phyloP scores from a whole-genome alignment of 2,888 invertebrate species.

The Micropterix aruncella region DNA sequence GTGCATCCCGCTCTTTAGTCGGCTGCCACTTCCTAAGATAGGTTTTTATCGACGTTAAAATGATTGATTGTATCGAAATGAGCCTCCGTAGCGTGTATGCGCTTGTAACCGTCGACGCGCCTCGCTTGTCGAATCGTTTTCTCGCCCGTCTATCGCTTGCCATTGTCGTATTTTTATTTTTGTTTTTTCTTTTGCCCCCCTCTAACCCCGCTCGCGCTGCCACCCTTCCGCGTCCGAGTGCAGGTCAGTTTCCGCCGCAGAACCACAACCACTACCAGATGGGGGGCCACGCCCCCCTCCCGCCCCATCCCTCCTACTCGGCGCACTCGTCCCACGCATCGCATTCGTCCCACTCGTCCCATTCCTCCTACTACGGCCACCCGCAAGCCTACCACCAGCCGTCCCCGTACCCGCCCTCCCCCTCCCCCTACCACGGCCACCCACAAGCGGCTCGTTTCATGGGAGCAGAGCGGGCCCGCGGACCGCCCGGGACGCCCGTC shows the following conservation, averaged over 20 bases:
- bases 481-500: slow-evolving; percentile 17
- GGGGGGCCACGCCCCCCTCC: too few species aligned
- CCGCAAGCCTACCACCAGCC: slow-evolving; percentile 20
- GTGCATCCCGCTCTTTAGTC: too few species aligned
- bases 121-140: neutral
- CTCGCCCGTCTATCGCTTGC: neutral
- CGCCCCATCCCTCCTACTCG: neutral
- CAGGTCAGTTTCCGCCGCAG: slow-evolving; percentile 21
- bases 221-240: neutral
- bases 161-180: slow-evolving; percentile 2
- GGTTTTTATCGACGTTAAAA: too few species aligned
- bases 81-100: neutral
- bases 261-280: slow-evolving; percentile 40
- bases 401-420: slow-evolving; percentile 2
- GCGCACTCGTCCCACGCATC: too few species aligned
- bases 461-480: slow-evolving; percentile 10
- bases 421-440: slow-evolving; percentile 29
- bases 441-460: slow-evolving; percentile 23
- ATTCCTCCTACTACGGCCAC: slow-evolving; percentile 29
- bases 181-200: slow-evolving; percentile 22
- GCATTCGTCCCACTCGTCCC: slow-evolving; percentile 1
- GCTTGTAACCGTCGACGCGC: too few species aligned
- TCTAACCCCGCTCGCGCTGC: slow-evolving; percentile 38
- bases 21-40: too few species aligned
- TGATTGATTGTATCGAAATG: neutral